These are phyloP conservation scores for Oryzias sinensis DNA, from an alignment of 2,797 vertebrate species.

Conservation along the genomic window DNA sequence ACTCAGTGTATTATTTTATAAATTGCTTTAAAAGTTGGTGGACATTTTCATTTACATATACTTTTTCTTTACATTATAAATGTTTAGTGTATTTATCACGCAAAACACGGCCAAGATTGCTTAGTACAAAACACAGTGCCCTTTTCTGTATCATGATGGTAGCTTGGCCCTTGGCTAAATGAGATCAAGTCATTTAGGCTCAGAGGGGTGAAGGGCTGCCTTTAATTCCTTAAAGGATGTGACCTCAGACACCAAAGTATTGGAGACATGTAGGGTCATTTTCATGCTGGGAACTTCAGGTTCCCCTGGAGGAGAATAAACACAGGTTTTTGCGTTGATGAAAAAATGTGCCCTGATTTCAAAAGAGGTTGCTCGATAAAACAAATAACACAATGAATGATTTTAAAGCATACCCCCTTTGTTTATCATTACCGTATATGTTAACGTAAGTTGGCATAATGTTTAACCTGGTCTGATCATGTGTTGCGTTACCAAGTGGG, in stretches of 20 bases:
- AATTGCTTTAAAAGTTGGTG: too few species aligned
- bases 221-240: conserved; percentile 81
- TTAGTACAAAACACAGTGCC: conserved; percentile 22
- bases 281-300: conserved; percentile 68
- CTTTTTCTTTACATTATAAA: too few species aligned
- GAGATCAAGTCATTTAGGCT: conserved; percentile 70
- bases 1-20: neutral
- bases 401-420: conserved; percentile 52
- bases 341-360: conserved; percentile 75
- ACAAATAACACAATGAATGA: conserved; percentile 48
- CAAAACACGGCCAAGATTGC: neutral
- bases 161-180: conserved; percentile 58
- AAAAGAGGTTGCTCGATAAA: conserved; percentile 54
- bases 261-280: conserved; percentile 78
- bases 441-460: conserved; percentile 25
- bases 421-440: conserved; percentile 39
- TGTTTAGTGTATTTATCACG: too few species aligned
- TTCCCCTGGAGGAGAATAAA: conserved; percentile 51
- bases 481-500: conserved; percentile 40
- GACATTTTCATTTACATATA: too few species aligned
- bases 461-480: conserved; percentile 19
- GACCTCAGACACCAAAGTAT: conserved; percentile 78
- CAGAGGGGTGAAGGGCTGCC: conserved; percentile 64
- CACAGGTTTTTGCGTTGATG: conserved; percentile 63
- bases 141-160: conserved; percentile 47